Evolutionary conservation across 2,888 invertebrate species (phyloP).

Genomic region (Caenorhabditis sulstoni): DNA sequence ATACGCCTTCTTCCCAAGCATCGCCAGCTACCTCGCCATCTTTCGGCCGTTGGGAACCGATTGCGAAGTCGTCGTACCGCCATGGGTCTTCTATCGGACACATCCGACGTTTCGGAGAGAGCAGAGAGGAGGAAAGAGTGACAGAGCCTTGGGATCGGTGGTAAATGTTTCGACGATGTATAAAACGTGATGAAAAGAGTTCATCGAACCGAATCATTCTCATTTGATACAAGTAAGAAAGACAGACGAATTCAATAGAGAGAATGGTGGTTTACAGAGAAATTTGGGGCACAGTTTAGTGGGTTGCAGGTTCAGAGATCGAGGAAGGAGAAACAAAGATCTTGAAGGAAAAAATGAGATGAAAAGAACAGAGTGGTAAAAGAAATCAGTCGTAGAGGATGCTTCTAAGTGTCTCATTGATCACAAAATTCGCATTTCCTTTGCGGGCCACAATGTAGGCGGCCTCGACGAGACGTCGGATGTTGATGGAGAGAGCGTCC

Average conservation of each 20-base stretch:
- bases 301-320: no score
- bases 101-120: constrained; percentile 20
- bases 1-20: background rate
- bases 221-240: no score
- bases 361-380: background rate
- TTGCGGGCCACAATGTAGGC: constrained; percentile 1
- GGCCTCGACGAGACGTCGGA: background rate
- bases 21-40: constrained; percentile 8
- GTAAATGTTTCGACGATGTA: constrained; percentile 1
- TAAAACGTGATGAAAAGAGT: no score
- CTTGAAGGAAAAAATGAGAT: no score
- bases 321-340: no score
- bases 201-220: background rate
- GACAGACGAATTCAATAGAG: no score
- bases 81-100: constrained; percentile 34
- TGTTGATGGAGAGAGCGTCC: constrained; percentile 14
- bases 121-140: no score
- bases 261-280: no score
- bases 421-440: background rate
- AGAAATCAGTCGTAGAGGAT: constrained; percentile 19
- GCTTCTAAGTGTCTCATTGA: constrained; percentile 10
- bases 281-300: no score
- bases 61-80: constrained; percentile 23
- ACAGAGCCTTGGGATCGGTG: background rate
- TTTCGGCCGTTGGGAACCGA: constrained; percentile 23